Base-by-base conservation (phyloP, 2,797 vertebrate genomes). In the Pseudochaenichthys georgianus region DNA sequence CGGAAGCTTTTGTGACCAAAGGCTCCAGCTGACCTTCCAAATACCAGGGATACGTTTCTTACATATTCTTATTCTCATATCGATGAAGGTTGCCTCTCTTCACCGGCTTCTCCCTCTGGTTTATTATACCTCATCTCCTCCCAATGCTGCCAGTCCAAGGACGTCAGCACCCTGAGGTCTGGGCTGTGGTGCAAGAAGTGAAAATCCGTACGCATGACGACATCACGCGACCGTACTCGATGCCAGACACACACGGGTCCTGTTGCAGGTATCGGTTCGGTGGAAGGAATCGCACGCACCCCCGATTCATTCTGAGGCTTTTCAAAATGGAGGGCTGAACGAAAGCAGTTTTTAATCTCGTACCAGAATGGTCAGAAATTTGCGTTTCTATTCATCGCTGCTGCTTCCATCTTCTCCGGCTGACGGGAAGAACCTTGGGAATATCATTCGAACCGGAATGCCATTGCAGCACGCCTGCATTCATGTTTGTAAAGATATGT, bases 401-500 rank as follows among this genome's bases (percentile, higher is more conserved):
- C 57, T 58, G 3, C 48, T 45, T 78, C 59, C 46, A 57, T 73
- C 61, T 57, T 65, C 53, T 72, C 2, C 2, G 19, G 16, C 51
- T n/a, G 67, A 65, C 45, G 41, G 54, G 64, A 15, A 70, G 64
- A 66, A 70, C 48, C 60, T 5, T 64, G 62, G n/a, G 38, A 66
- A 52, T 51, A 64, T 70, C 47, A 62, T 46, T 47, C 9, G 16
- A 67, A 60, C 28, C 23, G n/a, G 28, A 51, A 51, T 8, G 31
- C 41, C 45, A 34, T 65, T 31, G 57, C 28, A 70, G 47, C 16
- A 13, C 28, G 28, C 45, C 21, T 42, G 57, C 59, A 59, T 82
- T 88, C 63, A 75, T 76, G 54, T 55, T 84, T 76, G 83, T 77
- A 75, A 77, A 77, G 78, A 73, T 84, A 81, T 80, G 79, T 87